Conservation (phyloP, 2,113 vertebrate species). For the Cygnus buccinator region DNA sequence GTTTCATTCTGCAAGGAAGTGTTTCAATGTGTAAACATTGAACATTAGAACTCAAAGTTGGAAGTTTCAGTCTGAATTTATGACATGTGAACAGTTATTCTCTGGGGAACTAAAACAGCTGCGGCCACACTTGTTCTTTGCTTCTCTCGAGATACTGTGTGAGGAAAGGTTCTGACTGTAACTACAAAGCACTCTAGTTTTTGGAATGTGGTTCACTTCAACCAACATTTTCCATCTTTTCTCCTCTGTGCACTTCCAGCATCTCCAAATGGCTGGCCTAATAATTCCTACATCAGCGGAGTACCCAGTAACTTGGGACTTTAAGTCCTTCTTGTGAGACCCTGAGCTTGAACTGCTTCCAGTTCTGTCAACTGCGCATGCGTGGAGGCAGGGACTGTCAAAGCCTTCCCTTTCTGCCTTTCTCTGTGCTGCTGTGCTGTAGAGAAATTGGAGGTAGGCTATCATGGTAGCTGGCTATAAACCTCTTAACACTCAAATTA, state of each 20-base stretch:
- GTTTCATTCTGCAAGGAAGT: background rate
- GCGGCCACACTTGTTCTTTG: background rate
- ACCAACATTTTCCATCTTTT: background rate
- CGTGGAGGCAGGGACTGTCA: background rate
- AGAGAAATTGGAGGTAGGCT: background rate
- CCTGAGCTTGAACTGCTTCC: background rate
- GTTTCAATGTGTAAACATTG: background rate
- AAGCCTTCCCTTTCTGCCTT: background rate
- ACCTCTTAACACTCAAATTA: background rate
- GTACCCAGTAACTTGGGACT: background rate
- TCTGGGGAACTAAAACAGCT: background rate
- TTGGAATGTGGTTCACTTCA: background rate
- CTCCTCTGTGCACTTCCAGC: background rate
- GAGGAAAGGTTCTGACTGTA: background rate
- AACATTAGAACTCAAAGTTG: background rate
- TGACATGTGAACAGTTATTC: background rate
- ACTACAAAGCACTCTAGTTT: background rate
- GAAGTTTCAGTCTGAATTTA: background rate
- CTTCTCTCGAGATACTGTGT: background rate
- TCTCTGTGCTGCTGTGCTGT: background rate
- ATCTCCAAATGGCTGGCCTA: background rate
- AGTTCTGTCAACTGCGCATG: accelerated
- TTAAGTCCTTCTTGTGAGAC: background rate
- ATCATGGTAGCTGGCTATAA: background rate
- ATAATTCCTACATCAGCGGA: background rate